phyloP scores from a whole-genome alignment of 2,888 invertebrate genomes.

The Drosophila austrosaltans region DNA sequence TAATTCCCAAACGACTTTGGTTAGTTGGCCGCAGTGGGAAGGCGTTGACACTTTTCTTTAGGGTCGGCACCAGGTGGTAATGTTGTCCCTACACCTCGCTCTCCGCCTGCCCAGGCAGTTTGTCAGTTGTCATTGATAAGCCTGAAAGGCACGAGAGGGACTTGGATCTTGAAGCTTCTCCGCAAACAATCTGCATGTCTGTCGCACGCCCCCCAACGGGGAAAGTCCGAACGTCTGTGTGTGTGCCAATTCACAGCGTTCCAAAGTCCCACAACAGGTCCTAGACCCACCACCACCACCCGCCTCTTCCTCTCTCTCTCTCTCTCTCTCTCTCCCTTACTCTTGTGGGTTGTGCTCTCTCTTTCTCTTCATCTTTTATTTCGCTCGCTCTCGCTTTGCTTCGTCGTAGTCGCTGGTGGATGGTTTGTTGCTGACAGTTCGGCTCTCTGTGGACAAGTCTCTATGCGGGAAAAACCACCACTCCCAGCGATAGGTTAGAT shows the following conservation, averaged over 20 bases:
- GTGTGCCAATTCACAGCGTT: slow-evolving; percentile 72
- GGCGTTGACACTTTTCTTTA: slow-evolving; percentile 34
- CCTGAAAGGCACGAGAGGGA: slow-evolving; percentile 30
- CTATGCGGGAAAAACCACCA: slow-evolving; percentile 58
- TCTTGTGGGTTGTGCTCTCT: slow-evolving; percentile 12
- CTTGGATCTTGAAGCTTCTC: slow-evolving; percentile 37
- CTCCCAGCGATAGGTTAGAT: slow-evolving; percentile 74
- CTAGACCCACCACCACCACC: slow-evolving; percentile 17
- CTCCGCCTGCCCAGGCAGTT: slow-evolving; percentile 10
- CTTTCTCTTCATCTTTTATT: slow-evolving; percentile 13
- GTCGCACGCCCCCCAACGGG: slow-evolving; percentile 53
- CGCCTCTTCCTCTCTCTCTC: not conserved
- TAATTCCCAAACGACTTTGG: slow-evolving; percentile 62
- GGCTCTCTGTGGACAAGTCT: slow-evolving; percentile 67
- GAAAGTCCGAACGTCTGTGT: slow-evolving; percentile 12
- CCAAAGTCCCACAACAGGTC: slow-evolving; percentile 56
- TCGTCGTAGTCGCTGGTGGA: slow-evolving; percentile 38
- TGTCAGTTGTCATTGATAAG: slow-evolving; percentile 49
- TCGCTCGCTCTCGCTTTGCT: slow-evolving; percentile 11
- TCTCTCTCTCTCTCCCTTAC: slow-evolving; percentile 3
- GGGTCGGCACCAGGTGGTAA: slow-evolving; percentile 14
- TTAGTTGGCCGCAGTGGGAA: slow-evolving; percentile 21
- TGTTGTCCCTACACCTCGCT: not conserved
- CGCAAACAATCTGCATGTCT: slow-evolving; percentile 16
- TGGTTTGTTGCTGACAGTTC: slow-evolving; percentile 70